Evolutionary conservation across 1,140 invertebrate genomes (phyloP), one percentile per base, ranked within the genome.

Genomic region (Drosophila insularis): DNA sequence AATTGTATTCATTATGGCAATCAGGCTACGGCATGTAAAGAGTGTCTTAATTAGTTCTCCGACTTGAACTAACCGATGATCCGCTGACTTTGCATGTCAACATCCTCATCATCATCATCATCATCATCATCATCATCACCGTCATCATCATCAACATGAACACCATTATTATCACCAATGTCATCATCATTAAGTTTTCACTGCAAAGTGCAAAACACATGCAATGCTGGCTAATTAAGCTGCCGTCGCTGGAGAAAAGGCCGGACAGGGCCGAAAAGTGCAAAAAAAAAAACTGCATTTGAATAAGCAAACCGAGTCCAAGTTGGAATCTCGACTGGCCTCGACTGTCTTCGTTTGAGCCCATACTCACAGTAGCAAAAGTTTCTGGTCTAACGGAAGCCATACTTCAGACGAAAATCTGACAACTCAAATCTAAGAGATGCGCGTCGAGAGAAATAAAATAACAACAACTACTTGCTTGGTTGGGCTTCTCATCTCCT

Each of bases 341-440:
- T 32, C 55, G 23, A 54, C 37, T 21, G 8, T 21, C 3, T 21
- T 14, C 61, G 68, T 13, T 59, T 58, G 7, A 50, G 74, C 66
- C 14, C 43, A 60, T 68, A 58, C 64, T 78, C 84, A 84, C 84
- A 78, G 84, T 87, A 87, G 84, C 84, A 71, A 58, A 37, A 58
- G 55, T 71, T 75, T 76, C 35, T 66, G 65, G 65, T 59, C 65
- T 74, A 89, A 89, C 85, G 85, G 85, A 89, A 89, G 85, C 85
- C 85, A 89, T 89, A 85, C 85, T 78, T 89, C 81, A 89, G 86
- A 55, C 27, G 63, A 32, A 84, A 85, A 89, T 89, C 85, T 89
- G 85, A 89, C 85, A 89, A 71, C 64, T 89, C 71, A 73, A 79
- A 89, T 89, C 85, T 89, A 73, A 62, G 74, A 81, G 82, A 87